These are phyloP conservation scores for Phengaris alcon DNA, from an alignment of 2,888 invertebrate species.

Conservation along the genomic window DNA sequence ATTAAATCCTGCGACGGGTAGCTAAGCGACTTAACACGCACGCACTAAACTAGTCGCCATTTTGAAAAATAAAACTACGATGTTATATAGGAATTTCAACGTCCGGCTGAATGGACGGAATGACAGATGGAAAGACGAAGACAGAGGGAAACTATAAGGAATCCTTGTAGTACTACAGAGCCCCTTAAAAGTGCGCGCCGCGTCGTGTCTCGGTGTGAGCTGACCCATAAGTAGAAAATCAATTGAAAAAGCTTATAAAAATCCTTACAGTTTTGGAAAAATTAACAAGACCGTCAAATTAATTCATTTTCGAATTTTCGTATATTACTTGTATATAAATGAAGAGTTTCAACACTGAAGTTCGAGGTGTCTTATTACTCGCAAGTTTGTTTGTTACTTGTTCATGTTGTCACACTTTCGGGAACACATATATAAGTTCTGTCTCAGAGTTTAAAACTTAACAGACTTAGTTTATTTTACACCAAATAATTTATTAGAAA, in stretches of 20 bases:
- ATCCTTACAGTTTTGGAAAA: neutral
- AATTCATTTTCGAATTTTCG: neutral
- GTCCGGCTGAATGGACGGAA: too few relatives aligned
- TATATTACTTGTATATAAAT: neutral
- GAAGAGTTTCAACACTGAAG: neutral
- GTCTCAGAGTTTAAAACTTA: neutral
- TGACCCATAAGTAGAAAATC: too few relatives aligned
- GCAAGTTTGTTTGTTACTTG: neutral
- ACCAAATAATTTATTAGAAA: neutral
- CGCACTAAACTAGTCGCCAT: too few relatives aligned
- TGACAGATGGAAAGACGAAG: too few relatives aligned
- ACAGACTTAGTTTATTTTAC: neutral
- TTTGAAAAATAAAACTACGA: too few relatives aligned
- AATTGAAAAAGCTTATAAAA: neutral
- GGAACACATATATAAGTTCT: neutral
- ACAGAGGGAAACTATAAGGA: too few relatives aligned
- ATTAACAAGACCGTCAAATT: neutral
- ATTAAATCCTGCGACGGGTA: too few relatives aligned
- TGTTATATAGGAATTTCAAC: too few relatives aligned
- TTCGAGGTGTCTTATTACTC: neutral
- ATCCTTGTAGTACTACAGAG: too few relatives aligned
- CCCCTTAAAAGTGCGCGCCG: too few relatives aligned
- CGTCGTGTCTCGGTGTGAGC: too few relatives aligned
- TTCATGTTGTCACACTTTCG: slow-evolving; percentile 13
- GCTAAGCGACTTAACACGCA: too few relatives aligned